Conservation (phyloP, 2,797 vertebrate genomes). For the Brachyrhaphis roseni region DNA sequence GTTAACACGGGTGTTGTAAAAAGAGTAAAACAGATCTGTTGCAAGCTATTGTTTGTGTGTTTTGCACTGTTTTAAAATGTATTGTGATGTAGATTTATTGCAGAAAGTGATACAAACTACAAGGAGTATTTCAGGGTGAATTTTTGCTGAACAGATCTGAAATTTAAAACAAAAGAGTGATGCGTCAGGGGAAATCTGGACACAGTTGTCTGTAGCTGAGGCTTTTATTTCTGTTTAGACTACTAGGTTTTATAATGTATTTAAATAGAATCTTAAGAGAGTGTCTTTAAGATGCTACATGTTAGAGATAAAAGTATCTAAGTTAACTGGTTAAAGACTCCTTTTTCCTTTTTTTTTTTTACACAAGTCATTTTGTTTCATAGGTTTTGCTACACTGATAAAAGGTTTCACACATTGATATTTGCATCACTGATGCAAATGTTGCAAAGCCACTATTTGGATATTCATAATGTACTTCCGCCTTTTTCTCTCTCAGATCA, state of each 20-base stretch:
- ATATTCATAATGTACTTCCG: conserved; percentile 7
- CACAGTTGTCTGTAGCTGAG: not conserved
- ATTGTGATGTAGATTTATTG: not conserved
- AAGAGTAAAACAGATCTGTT: not conserved
- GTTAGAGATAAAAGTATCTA: not conserved
- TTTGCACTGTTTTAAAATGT: conserved; percentile 8
- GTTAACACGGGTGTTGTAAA: conserved; percentile 19
- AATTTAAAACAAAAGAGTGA: not conserved
- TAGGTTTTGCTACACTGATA: not conserved
- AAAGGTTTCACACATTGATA: not conserved
- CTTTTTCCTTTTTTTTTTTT: not conserved
- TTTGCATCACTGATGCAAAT: not conserved
- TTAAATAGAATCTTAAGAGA: not conserved
- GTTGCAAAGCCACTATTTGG: not conserved
- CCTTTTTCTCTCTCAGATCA: conserved; percentile 28
- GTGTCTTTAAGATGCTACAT: not conserved
- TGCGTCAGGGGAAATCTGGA: conserved; percentile 7
- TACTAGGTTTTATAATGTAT: not conserved
- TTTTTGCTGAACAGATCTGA: conserved; percentile 7
- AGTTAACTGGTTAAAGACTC: not conserved
- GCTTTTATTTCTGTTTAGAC: not conserved
- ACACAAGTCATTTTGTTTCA: not conserved
- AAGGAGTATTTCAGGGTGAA: not conserved
- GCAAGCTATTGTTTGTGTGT: not conserved
- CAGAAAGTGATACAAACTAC: not conserved